Conservation (phyloP, 2,113 vertebrate genomes). For the Colinus virginianus region DNA sequence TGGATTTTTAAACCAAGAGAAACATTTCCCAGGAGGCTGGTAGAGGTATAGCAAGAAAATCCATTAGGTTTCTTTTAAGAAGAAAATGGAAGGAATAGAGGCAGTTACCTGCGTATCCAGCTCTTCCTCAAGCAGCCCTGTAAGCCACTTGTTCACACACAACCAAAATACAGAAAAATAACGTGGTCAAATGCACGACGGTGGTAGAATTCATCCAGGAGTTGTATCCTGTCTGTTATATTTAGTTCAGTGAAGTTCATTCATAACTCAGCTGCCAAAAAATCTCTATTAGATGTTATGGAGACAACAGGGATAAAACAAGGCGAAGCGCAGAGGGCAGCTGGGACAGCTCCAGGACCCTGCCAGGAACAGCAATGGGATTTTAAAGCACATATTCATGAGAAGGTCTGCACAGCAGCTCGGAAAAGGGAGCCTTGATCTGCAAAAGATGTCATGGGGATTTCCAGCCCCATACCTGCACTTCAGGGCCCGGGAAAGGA, state of each 20-base stretch:
- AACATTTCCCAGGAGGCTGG: background rate
- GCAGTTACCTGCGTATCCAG: background rate
- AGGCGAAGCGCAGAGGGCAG: background rate
- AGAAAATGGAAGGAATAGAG: background rate
- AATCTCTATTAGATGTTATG: background rate
- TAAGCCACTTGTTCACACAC: background rate
- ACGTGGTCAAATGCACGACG: background rate
- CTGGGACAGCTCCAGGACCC: background rate
- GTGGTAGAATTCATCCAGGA: background rate
- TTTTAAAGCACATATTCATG: background rate
- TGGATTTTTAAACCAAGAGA: background rate
- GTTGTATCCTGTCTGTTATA: background rate
- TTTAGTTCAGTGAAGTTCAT: background rate
- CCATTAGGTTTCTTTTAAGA: background rate
- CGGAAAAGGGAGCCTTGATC: background rate
- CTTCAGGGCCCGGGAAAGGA: background rate
- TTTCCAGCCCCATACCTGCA: background rate
- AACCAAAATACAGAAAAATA: background rate
- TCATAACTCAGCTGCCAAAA: background rate
- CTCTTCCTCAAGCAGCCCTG: accelerated
- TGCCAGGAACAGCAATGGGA: background rate
- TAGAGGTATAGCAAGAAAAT: background rate
- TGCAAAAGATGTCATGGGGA: background rate
- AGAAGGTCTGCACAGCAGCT: background rate
- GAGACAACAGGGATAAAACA: background rate